Percentiles rank a stretch among this genome's conserved stretches.
phyloP scores from a whole-genome alignment of 2,797 vertebrate species.

The Mustela erminea region DNA sequence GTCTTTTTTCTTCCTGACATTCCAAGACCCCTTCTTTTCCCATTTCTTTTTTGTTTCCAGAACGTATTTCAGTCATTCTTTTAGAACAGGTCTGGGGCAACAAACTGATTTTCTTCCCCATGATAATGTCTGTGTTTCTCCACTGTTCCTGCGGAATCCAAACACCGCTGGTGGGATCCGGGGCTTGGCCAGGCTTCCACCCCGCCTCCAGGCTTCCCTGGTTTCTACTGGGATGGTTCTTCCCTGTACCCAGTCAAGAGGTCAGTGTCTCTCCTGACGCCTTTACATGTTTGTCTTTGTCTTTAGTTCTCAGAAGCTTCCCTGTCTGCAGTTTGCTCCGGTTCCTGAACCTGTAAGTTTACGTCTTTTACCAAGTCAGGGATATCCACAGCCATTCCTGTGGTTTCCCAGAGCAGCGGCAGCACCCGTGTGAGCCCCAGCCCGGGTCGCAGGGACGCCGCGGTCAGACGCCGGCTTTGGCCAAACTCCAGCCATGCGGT shows the following conservation, averaged over 20 bases:
- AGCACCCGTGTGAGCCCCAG: too few species aligned
- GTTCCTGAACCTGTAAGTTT: neutral
- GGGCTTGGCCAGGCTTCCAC: too few species aligned
- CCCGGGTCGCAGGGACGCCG: too few species aligned
- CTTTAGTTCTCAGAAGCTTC: neutral
- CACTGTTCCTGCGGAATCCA: neutral
- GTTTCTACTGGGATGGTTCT: neutral
- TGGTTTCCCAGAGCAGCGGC: too few species aligned
- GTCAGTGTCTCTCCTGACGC: neutral
- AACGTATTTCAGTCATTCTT: neutral
- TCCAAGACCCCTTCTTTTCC: neutral
- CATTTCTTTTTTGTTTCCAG: neutral
- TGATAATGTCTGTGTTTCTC: neutral
- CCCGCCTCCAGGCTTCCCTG: neutral
- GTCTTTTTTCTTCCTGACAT: neutral
- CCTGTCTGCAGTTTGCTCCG: neutral
- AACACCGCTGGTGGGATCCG: neutral
- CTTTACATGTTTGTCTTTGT: neutral
- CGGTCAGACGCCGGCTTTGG: neutral
- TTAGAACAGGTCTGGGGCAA: neutral
- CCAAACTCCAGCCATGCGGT: fast-evolving
- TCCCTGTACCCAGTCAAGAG: neutral
- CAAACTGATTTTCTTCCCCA: neutral
- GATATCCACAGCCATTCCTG: neutral
- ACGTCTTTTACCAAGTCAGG: neutral